These are phyloP conservation scores for Tupaia chinensis DNA, from an alignment of 2,113 vertebrate species.

Conservation along the genomic window DNA sequence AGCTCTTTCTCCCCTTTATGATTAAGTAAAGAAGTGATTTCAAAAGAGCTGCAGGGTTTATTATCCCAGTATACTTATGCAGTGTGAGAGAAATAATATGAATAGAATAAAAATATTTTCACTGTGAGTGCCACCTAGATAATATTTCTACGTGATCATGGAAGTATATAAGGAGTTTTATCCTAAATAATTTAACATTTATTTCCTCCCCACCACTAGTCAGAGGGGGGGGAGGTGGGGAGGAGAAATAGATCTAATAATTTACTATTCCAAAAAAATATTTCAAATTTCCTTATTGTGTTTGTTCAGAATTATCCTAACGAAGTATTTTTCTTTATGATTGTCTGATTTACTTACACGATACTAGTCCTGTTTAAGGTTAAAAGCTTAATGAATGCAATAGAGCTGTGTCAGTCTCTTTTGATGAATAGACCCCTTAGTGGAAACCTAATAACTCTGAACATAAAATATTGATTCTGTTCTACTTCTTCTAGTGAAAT, in stretches of 20 bases:
- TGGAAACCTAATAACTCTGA: constrained; percentile 83
- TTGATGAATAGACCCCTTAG: constrained; percentile 80
- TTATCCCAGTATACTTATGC: neutral
- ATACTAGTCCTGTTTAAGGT: neutral
- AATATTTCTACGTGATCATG: neutral
- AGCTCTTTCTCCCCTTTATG: constrained; percentile 36
- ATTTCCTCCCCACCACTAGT: neutral
- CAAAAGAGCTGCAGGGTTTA: constrained; percentile 3
- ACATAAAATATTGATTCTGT: constrained; percentile 82
- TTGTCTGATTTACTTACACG: constrained; percentile 70
- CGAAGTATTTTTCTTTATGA: constrained; percentile 76
- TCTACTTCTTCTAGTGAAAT: constrained; percentile 73
- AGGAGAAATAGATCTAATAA: neutral
- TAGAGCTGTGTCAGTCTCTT: constrained; percentile 60
- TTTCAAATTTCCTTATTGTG: constrained; percentile 58
- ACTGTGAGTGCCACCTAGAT: neutral
- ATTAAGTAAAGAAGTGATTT: constrained; percentile 64
- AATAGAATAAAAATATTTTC: constrained; percentile 54
- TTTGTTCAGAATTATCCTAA: constrained; percentile 67
- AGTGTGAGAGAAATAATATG: constrained; percentile 55
- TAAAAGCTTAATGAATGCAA: constrained; percentile 73
- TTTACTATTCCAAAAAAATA: constrained; percentile 60
- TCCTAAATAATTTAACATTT: neutral
- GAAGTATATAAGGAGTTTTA: neutral
- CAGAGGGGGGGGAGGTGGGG: no score